Evolutionary conservation across 2,113 vertebrate genomes (phyloP).

Genomic region (Merops nubicus): DNA sequence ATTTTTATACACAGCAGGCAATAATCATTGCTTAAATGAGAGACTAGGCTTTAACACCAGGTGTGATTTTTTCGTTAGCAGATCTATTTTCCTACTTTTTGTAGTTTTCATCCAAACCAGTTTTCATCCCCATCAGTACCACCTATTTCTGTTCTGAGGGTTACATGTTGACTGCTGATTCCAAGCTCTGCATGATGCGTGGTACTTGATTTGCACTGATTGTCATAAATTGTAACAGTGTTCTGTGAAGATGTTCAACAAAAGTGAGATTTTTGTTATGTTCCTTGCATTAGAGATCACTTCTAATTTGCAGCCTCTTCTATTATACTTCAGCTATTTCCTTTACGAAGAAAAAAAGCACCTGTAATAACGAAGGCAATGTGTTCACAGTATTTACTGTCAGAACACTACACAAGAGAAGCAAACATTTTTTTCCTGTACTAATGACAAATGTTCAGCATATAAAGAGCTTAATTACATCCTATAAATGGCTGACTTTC

Average conservation of each 20-base stretch:
- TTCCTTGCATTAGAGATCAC: not conserved
- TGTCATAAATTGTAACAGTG: not conserved
- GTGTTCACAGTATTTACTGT: not conserved
- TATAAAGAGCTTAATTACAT: conserved; percentile 71
- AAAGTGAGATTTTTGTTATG: not conserved
- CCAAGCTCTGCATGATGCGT: not conserved
- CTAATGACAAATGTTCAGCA: conserved; percentile 62
- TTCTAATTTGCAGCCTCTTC: not conserved
- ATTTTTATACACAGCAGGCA: conserved; percentile 69
- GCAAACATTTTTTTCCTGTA: not conserved
- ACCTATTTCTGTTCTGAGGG: conserved; percentile 2
- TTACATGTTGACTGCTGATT: not conserved
- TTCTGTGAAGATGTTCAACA: not conserved
- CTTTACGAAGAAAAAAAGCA: not conserved
- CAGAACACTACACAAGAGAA: not conserved
- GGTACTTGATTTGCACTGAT: conserved; percentile 6
- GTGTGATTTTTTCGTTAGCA: conserved; percentile 17
- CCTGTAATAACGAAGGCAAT: not conserved
- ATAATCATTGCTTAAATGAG: conserved; percentile 62
- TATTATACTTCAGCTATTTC: not conserved
- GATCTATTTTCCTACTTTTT: conserved; percentile 16
- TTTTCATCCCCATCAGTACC: not conserved
- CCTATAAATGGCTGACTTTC: conserved; percentile 57
- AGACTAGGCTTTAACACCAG: conserved; percentile 33
- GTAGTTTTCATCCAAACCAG: not conserved